Percentiles rank a stretch among this genome's conserved stretches.
Conservation (phyloP, 2,888 invertebrate species). For the Drosophila aldrichi region DNA sequence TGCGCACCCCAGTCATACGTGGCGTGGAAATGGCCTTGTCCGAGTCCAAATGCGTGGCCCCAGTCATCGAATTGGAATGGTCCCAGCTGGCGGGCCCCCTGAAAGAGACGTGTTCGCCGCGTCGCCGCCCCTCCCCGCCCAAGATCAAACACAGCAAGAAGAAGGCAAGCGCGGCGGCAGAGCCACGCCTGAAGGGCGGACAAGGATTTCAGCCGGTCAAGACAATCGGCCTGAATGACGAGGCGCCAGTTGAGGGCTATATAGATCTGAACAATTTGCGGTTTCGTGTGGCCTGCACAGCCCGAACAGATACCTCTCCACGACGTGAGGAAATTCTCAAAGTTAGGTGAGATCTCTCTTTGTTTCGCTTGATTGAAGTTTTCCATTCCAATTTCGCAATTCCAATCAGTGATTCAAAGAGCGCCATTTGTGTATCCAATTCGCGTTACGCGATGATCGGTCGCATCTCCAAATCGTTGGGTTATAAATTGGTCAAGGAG, state of each 20-base stretch:
- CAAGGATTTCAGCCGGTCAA: slow-evolving; percentile 17
- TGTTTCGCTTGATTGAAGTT: neutral
- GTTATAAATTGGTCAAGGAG: slow-evolving; percentile 88
- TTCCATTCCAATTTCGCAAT: neutral
- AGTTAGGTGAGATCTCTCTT: slow-evolving; percentile 51
- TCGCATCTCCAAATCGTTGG: slow-evolving; percentile 81
- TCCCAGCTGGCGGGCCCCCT: slow-evolving; percentile 1
- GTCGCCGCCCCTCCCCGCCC: neutral
- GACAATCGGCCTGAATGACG: neutral
- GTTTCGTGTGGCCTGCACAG: slow-evolving; percentile 73
- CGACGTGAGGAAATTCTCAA: slow-evolving; percentile 35
- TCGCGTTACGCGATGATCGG: slow-evolving; percentile 82
- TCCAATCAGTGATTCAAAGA: slow-evolving; percentile 60
- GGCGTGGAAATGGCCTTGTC: slow-evolving; percentile 60
- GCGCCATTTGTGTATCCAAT: slow-evolving; percentile 82
- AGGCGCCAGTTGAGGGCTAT: slow-evolving; percentile 48
- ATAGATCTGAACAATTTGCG: slow-evolving; percentile 76
- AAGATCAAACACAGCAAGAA: slow-evolving; percentile 30
- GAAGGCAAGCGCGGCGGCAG: neutral
- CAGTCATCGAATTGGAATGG: slow-evolving; percentile 48
- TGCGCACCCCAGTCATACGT: slow-evolving; percentile 29
- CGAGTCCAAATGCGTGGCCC: slow-evolving; percentile 32
- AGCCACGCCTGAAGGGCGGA: slow-evolving; percentile 11
- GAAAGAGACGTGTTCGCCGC: neutral
- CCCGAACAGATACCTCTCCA: slow-evolving; percentile 11